Base-by-base conservation (phyloP, 2,888 invertebrate genomes). In the Venusia cambrica region DNA sequence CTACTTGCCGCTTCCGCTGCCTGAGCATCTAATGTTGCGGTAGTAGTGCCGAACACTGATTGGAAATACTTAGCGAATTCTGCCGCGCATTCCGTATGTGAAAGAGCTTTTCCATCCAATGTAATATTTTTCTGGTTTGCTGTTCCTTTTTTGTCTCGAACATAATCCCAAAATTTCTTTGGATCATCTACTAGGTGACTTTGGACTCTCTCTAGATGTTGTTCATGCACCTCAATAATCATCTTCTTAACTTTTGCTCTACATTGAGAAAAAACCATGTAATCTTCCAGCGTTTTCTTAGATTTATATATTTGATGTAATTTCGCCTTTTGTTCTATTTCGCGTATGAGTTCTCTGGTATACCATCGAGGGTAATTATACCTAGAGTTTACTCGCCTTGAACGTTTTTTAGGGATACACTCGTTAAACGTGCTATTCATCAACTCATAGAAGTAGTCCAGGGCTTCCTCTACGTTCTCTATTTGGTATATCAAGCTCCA, bases 21-120 rank as follows among this genome's bases (percentile, higher is more conserved):
- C n/a, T n/a, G n/a, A n/a, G n/a, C n/a, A n/a, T n/a, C n/a, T n/a
- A n/a, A n/a, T n/a, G n/a, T 1, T 6, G 28, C 12, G 3, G 28
- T 2, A 1, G 11, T 1, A 5, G 1, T 19, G 4, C 28, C 28
- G 7, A 8, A 28, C 5, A 28, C 28, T 4, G 28, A 19, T 13
- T 13, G 28, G 13, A 28, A 28, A 19, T 8, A 28, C 13, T 18
- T 18, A 1, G 19, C 28, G 8, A 18, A 28, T n/a, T 28, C 28
- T 12, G 1, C 5, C 1, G 27, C 27, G 3, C 27, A 27, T 15
- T 27, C 27, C 2, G 5, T 1, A 4, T 19, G 11, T 2, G 28
- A 12, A 1, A 28, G 3, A 1, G 6, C 1, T 0, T n/a, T 13
- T 5, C 28, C 28, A 7, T 19, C 7, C 5, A 4, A 2, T 0